These are phyloP conservation scores for Helogale parvula DNA, from an alignment of 2,113 vertebrate species.

Conservation along the genomic window DNA sequence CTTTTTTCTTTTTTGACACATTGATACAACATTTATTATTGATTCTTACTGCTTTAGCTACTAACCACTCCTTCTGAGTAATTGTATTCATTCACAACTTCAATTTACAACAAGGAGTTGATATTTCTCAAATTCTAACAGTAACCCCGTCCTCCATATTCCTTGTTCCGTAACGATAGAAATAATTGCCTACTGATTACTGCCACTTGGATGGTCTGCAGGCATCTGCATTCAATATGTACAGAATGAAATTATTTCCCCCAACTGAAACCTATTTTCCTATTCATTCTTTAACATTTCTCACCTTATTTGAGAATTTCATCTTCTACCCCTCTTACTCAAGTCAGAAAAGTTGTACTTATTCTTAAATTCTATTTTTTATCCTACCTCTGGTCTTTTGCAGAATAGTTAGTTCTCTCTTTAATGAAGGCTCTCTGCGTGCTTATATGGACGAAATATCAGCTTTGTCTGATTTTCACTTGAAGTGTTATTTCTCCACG, in stretches of 20 bases:
- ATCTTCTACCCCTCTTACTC: not conserved
- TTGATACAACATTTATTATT: not conserved
- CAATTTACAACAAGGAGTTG: not conserved
- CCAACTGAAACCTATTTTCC: not conserved
- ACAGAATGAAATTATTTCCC: not conserved
- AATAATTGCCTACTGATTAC: not conserved
- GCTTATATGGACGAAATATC: not conserved
- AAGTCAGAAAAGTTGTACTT: not conserved
- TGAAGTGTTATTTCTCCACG: not conserved
- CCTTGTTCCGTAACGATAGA: not conserved
- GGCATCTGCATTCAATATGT: not conserved
- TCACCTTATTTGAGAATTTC: not conserved
- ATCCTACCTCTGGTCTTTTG: not conserved
- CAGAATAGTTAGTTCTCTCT: not conserved
- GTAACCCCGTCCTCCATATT: too few relatives aligned
- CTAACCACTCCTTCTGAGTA: not conserved
- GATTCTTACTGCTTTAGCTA: not conserved
- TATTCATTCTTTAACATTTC: not conserved
- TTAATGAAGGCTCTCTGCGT: not conserved
- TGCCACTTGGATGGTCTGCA: not conserved
- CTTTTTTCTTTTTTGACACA: not conserved
- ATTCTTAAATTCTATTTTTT: not conserved
- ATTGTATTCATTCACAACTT: not conserved
- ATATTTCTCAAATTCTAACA: not conserved
- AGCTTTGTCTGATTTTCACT: not conserved